Base-by-base conservation (phyloP, 1,140 invertebrate genomes). In the Dinothrombium tinctorium region DNA sequence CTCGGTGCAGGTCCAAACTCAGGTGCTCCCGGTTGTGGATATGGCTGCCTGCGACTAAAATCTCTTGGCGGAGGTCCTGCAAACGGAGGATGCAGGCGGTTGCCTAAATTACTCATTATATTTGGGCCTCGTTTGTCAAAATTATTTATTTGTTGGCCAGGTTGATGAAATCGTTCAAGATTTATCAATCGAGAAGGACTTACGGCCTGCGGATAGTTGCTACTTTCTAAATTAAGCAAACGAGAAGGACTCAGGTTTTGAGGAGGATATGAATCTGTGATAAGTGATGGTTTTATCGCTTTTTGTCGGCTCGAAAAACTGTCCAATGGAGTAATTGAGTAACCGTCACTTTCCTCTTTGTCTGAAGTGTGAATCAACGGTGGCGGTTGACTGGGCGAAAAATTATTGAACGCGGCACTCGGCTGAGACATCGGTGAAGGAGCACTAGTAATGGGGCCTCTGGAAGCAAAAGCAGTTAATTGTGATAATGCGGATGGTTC, bases 401-500 rank as follows among this genome's bases (percentile, higher is more conserved):
- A 26, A 8, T 24, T 23, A 28, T 24, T n/a, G 37, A 2, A 19
- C 2, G 20, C 12, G 9, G 45, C 28, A 24, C 21, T 35, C 11
- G 33, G 37, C 19, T 46, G 41, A 21, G 33, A 23, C 20, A 35
- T 35, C n/a, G 32, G 37, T n/a, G 15, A 19, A 32, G 29, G 33
- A 20, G 41, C 17, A 14, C 17, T 17, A 38, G 29, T 26, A 11
- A n/a, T 40, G 14, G 12, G 33, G 3, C 17, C 42, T 8, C 24
- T 36, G n/a, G 33, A 26, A 9, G 46, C 20, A 42, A 44, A 45
- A 21, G 37, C 28, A 22, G 44, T 43, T 38, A 47, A 29, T 33
- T 42, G 35, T 14, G 44, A 42, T 32, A 40, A 36, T n/a, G 47
- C 25, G 11, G 47, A 41, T 17, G 40, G 35, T 23, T 36, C 22